These are phyloP conservation scores for Eidolon helvum DNA, from an alignment of 2,113 vertebrate species.

Conservation along the genomic window DNA sequence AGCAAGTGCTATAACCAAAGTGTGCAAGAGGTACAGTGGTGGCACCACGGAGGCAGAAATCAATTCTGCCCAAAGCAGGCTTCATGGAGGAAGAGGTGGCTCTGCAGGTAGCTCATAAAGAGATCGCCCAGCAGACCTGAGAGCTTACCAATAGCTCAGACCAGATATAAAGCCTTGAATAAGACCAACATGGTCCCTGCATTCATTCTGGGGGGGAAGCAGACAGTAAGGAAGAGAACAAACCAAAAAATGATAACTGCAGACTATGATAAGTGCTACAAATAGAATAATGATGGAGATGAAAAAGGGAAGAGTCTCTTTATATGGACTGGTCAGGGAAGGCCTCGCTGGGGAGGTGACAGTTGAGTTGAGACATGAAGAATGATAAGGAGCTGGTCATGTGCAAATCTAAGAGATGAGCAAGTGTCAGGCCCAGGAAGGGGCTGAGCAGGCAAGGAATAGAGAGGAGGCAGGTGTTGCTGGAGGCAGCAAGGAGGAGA, in stretches of 20 bases:
- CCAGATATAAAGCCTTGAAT: not conserved
- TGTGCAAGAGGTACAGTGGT: rapidly evolving
- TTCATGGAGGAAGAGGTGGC: not conserved
- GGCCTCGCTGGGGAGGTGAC: not conserved
- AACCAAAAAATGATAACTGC: not conserved
- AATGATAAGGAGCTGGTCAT: not conserved
- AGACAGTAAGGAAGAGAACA: not conserved
- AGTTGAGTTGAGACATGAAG: not conserved
- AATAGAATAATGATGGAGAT: not conserved
- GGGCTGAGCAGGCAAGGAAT: not conserved
- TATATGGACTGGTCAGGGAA: not conserved
- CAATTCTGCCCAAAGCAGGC: not conserved
- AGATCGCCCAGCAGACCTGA: not conserved
- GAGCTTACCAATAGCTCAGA: not conserved
- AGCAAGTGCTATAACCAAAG: not conserved
- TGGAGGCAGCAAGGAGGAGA: not conserved
- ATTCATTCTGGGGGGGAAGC: not conserved
- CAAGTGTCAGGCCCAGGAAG: not conserved
- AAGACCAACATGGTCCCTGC: not conserved
- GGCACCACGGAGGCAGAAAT: not conserved
- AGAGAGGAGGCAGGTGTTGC: not conserved
- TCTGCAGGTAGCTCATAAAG: not conserved
- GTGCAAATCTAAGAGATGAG: not conserved
- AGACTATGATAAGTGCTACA: not conserved
- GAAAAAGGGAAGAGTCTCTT: not conserved